Evolutionary conservation across 2,888 invertebrate species (phyloP), one percentile per base, ranked within the genome.

Genomic region (Brachyptera risi): DNA sequence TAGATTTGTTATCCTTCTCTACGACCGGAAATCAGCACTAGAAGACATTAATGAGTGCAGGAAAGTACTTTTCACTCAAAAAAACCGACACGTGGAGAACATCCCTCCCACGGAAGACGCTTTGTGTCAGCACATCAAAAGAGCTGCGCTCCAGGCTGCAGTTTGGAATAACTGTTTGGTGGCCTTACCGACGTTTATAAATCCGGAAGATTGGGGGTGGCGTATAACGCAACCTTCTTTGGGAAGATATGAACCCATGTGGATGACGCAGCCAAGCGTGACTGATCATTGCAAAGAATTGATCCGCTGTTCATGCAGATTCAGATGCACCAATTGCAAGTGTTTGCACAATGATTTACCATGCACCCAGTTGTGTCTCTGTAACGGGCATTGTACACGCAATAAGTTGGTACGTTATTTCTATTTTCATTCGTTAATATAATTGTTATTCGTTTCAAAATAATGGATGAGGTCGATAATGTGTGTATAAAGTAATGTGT

Each of bases 91-190:
- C 4, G 26, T 35, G 9, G 58, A 58, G n/a, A 17, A 26, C 58
- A 24, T 58, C 15, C 58, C 58, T 2, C 58, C 58, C 27, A 44
- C 58, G 4, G 44, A 44, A 58, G 44, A 58, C 27, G 50, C 58
- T 15, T 24, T 54, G 26, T 11, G 15, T 5, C 42, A 44, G 23
- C 47, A 58, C 27, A 24, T 15, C 19, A 40, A 24, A 24, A 21
- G 58, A 19, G 58, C 58, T 58, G 21, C 58, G 13, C 27, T 24
- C 21, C 58, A 58, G 24, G 58, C 47, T 19, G n/a, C n/a, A n/a
- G 21, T 58, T 3, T 58, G 44, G 26, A 42, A 17, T 3, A 21
- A 58, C 27, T 42, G 44, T 42, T 27, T 44, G 11, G 24, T 15
- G 23, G 35, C 24, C 42, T n/a, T 27, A 13, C 27, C 26, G 17